Evolutionary conservation across 2,797 vertebrate species (phyloP), one percentile per base, ranked within the genome.

Genomic region (Cynopterus sphinx): DNA sequence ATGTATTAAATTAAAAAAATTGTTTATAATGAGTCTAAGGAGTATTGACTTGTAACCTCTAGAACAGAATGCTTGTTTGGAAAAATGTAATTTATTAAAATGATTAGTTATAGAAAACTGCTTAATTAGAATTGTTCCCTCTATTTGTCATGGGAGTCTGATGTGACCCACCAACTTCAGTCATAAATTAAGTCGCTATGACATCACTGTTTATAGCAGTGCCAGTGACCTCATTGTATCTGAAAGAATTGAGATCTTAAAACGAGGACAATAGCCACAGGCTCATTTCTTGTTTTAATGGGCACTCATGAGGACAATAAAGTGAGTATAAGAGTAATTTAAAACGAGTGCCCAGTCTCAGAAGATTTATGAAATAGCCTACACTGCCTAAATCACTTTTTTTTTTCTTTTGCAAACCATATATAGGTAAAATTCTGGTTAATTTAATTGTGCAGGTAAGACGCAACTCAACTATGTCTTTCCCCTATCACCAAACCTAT

Each of bases 101-200:
- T 63, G 53, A 93, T n/a, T 81, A 33, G 55, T 65, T 73, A n/a
- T 12, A 87, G 46, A 74, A 65, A 91, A 91, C 68, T 91, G 75
- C 65, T 63, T 51, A 63, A 83, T 83, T 73, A 19, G 51, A 79
- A 55, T n/a, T 49, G 28, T 41, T 70, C 26, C 73, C 51, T 70
- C 3, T 83, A 41, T 63, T 41, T 93, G 74, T 68, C 19, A 31
- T 3, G 7, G 41, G 53, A 87, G 33, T 28, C 15, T 61, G 53
- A 71, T n/a, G 9, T n/a, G 28, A 63, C 24, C 53, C 74, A 63
- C n/a, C 57, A 39, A 53, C 55, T 71, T 3, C 33, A 36, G 12
- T 63, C 11, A 33, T 63, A 73, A 61, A 79, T 43, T 21, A 61
- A 73, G 19, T 63, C 67, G 51, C 55, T 41, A 19, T n/a, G 71